Evolutionary conservation across 1,140 invertebrate genomes (phyloP).

Genomic region (Diplogasteroides magnus): DNA sequence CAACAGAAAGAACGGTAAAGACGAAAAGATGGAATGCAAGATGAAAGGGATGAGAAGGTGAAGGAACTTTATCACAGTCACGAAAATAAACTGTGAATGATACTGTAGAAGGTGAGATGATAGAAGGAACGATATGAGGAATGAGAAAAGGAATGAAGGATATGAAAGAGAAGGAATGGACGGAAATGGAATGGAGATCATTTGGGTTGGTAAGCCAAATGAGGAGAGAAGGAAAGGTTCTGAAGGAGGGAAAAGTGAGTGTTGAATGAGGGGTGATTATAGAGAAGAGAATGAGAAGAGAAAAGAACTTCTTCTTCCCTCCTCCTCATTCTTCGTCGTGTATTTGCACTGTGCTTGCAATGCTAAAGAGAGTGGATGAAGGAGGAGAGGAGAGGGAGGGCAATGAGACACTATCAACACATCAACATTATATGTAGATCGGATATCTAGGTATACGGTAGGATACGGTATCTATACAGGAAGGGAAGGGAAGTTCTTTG

Average conservation of each 20-base stretch:
- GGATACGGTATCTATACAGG: not conserved
- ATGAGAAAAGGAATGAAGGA: too few species aligned
- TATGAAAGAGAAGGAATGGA: too few species aligned
- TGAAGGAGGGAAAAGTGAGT: not conserved
- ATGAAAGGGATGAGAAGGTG: too few species aligned
- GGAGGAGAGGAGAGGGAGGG: not conserved
- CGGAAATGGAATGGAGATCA: not conserved
- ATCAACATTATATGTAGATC: too few species aligned
- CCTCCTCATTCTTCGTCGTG: too few species aligned
- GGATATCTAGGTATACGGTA: not conserved
- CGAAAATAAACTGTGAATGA: too few species aligned
- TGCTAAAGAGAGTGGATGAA: not conserved
- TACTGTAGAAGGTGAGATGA: too few species aligned
- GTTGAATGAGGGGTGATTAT: not conserved
- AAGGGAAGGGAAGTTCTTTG: not conserved
- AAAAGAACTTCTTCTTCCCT: not conserved
- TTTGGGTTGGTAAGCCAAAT: too few species aligned
- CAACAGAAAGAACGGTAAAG: too few species aligned
- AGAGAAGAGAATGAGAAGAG: not conserved
- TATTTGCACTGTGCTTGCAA: not conserved
- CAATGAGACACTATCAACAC: not conserved
- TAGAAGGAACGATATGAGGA: too few species aligned
- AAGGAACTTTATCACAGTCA: too few species aligned
- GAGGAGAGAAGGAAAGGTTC: not conserved
- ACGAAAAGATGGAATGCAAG: too few species aligned